phyloP scores from a whole-genome alignment of 1,140 invertebrate genomes.

The Drusus annulatus region DNA sequence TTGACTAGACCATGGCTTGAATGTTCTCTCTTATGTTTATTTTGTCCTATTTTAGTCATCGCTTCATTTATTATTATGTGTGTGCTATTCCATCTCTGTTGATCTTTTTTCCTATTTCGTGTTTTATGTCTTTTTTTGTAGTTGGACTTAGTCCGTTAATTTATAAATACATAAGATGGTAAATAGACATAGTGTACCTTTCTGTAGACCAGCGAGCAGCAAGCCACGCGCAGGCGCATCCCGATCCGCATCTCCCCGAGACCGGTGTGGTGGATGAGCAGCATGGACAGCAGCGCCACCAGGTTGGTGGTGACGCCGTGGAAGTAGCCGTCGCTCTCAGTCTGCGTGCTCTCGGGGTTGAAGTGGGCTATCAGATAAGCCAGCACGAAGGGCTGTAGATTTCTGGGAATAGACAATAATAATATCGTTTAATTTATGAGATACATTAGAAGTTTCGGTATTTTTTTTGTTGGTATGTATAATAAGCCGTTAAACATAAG shows the following conservation, averaged over 20 bases:
- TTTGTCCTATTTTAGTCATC: too few relatives aligned
- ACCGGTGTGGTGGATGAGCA: constrained; percentile 61
- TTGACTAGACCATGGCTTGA: too few relatives aligned
- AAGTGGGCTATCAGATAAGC: constrained; percentile 53
- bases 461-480: too few relatives aligned
- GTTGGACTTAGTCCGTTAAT: too few relatives aligned
- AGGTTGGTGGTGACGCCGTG: constrained; percentile 59
- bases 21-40: too few relatives aligned
- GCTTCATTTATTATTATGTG: too few relatives aligned
- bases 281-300: constrained; percentile 33
- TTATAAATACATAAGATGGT: too few relatives aligned
- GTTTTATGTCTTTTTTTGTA: too few relatives aligned
- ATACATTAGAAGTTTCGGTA: too few relatives aligned
- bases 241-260: constrained; percentile 60
- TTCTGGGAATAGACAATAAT: constrained; percentile 43
- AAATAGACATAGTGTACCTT: constrained; percentile 61
- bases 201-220: constrained; percentile 66
- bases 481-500: too few relatives aligned
- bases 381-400: constrained; percentile 53
- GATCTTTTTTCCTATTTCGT: too few relatives aligned
- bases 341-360: constrained; percentile 49
- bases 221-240: constrained; percentile 65
- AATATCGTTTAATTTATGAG: background rate
- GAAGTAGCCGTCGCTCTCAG: constrained; percentile 53
- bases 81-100: too few relatives aligned